Conservation (phyloP, 2,888 invertebrate species). For the Tuta absoluta region DNA sequence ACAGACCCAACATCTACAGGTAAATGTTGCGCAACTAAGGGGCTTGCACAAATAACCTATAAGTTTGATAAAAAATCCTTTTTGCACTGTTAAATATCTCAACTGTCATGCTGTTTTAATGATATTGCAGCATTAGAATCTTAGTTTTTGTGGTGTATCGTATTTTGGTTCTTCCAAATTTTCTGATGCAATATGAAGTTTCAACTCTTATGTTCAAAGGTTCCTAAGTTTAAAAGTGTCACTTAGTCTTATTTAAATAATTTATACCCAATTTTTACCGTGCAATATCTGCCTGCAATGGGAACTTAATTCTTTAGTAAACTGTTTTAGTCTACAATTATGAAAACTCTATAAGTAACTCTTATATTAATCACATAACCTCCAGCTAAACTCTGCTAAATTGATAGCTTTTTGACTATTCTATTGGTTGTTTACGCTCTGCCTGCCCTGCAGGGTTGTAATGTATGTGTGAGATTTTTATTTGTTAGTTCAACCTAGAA, state of each 20-base stretch:
- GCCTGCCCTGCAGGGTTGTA: too few species aligned
- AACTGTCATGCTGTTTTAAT: neutral
- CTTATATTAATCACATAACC: too few species aligned
- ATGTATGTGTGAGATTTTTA: neutral
- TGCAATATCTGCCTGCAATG: too few species aligned
- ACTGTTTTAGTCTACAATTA: too few species aligned
- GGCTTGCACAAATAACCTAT: slow-evolving; percentile 48
- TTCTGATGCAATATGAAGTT: slow-evolving; percentile 1
- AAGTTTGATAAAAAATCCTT: slow-evolving; percentile 18
- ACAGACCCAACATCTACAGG: slow-evolving; percentile 71
- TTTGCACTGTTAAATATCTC: neutral
- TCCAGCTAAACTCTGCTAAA: too few species aligned
- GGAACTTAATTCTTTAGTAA: too few species aligned
- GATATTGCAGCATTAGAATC: neutral
- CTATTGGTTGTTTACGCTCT: too few species aligned
- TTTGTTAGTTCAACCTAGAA: neutral
- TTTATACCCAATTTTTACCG: too few species aligned
- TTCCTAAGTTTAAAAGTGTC: neutral
- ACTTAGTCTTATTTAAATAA: too few species aligned
- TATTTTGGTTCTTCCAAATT: neutral
- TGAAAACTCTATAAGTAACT: too few species aligned
- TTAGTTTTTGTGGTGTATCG: neutral
- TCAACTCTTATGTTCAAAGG: neutral
- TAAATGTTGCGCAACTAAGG: slow-evolving; percentile 73
- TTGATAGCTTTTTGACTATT: too few species aligned